Conservation (phyloP, 2,797 vertebrate species). For the Harpagifer antarcticus region DNA sequence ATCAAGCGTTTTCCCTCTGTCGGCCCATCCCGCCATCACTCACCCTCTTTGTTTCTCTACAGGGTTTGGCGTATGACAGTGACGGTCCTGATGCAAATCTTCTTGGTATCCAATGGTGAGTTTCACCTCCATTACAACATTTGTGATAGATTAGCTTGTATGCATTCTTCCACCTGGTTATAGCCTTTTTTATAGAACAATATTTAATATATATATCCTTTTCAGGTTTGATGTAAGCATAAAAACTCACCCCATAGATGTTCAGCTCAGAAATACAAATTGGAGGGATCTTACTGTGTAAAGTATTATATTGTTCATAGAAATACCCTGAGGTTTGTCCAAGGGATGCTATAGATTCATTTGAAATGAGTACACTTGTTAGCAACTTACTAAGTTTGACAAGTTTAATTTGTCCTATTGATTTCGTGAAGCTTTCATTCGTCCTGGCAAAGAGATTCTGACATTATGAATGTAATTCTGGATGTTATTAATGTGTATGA, state of each 20-base stretch:
- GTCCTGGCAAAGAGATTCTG: neutral
- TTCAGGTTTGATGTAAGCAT: neutral
- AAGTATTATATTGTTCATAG: neutral
- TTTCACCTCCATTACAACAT: slow-evolving; percentile 24
- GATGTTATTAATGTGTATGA: neutral
- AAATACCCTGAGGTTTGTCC: neutral
- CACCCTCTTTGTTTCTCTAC: slow-evolving; percentile 30
- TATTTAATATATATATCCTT: neutral
- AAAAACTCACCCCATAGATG: neutral
- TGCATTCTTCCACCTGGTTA: neutral
- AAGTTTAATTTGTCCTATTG: too few species aligned
- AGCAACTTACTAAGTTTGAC: neutral
- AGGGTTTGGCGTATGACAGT: slow-evolving; percentile 75
- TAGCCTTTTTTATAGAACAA: neutral
- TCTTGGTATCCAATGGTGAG: slow-evolving; percentile 77
- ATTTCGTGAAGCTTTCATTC: neutral
- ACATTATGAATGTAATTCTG: neutral
- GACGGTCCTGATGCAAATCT: slow-evolving; percentile 62
- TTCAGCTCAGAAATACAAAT: neutral
- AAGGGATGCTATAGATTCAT: too few species aligned
- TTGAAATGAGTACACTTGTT: neutral
- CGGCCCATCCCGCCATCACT: neutral
- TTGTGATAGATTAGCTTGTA: slow-evolving; percentile 10
- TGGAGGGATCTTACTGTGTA: neutral
- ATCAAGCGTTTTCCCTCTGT: neutral